These are phyloP conservation scores for Griposia aprilina DNA, from an alignment of 2,888 invertebrate genomes.

Conservation along the genomic window DNA sequence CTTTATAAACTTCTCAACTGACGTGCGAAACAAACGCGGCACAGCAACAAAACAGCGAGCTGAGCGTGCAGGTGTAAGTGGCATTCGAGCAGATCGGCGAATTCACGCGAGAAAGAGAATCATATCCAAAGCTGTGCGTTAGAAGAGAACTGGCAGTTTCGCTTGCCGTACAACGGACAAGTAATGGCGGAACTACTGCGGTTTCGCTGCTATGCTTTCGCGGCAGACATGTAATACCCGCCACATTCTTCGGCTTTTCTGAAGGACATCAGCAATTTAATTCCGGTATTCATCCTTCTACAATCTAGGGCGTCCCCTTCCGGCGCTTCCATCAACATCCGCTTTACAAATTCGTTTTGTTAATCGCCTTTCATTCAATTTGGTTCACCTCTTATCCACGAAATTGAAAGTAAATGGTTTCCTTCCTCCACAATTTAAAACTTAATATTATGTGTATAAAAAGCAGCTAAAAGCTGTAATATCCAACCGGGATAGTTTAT, in stretches of 20 bases:
- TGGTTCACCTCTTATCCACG: conserved; percentile 31
- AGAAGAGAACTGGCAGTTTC: too few relatives aligned
- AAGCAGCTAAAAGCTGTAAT: conserved; percentile 56
- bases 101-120: too few relatives aligned
- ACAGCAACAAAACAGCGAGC: too few relatives aligned
- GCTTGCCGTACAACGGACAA: too few relatives aligned
- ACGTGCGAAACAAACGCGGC: too few relatives aligned
- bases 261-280: background rate
- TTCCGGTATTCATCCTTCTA: background rate
- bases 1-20: too few relatives aligned
- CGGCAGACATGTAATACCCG: too few relatives aligned
- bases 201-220: too few relatives aligned
- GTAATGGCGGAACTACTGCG: too few relatives aligned
- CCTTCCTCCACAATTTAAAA: conserved; percentile 42
- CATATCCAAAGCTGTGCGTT: too few relatives aligned
- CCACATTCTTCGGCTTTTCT: background rate
- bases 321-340: background rate
- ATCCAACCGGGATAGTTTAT: conserved; percentile 36
- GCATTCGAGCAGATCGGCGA: too few relatives aligned
- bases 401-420: conserved; percentile 51
- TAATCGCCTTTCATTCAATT: conserved; percentile 38
- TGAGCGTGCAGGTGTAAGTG: too few relatives aligned
- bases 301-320: background rate
- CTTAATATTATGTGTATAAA: conserved; percentile 56
- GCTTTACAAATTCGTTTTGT: conserved; percentile 35